These are phyloP conservation scores for Dicyrtoma fusca DNA, from an alignment of 2,888 invertebrate genomes.

Conservation along the genomic window DNA sequence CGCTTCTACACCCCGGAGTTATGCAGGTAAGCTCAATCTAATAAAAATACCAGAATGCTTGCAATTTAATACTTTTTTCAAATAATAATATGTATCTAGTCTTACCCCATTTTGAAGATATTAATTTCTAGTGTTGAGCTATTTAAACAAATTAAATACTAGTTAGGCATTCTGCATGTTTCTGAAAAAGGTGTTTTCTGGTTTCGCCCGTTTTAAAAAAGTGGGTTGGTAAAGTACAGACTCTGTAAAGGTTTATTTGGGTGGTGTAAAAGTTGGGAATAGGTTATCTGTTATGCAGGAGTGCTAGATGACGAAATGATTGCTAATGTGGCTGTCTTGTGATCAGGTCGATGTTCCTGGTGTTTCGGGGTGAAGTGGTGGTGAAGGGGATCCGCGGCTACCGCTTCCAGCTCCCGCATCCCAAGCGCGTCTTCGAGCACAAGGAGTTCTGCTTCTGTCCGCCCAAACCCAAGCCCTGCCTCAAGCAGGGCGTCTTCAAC, in stretches of 20 bases:
- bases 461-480: conserved; percentile 50
- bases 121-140: too few relatives aligned
- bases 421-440: conserved; percentile 53
- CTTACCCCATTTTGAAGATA: too few relatives aligned
- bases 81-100: too few relatives aligned
- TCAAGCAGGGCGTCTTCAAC: conserved; percentile 53
- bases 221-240: too few relatives aligned
- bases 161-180: too few relatives aligned
- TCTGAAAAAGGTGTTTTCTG: too few relatives aligned
- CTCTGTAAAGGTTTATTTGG: too few relatives aligned
- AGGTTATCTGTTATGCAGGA: too few relatives aligned
- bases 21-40: conserved; percentile 52
- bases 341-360: conserved; percentile 48
- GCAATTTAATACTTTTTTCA: too few relatives aligned
- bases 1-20: conserved; percentile 54
- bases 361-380: conserved; percentile 45
- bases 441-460: conserved; percentile 55
- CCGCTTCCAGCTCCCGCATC: conserved; percentile 53
- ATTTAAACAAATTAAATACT: too few relatives aligned
- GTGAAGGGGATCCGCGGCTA: conserved; percentile 49
- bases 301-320: background rate
- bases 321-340: conserved; percentile 9
- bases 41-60: too few relatives aligned
- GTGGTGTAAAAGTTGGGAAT: background rate
- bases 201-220: too few relatives aligned